A percentile compares a stretch with the other conserved stretches of the same genome.
phyloP scores from a whole-genome alignment of 2,113 vertebrate genomes.

The Uria lomvia region DNA sequence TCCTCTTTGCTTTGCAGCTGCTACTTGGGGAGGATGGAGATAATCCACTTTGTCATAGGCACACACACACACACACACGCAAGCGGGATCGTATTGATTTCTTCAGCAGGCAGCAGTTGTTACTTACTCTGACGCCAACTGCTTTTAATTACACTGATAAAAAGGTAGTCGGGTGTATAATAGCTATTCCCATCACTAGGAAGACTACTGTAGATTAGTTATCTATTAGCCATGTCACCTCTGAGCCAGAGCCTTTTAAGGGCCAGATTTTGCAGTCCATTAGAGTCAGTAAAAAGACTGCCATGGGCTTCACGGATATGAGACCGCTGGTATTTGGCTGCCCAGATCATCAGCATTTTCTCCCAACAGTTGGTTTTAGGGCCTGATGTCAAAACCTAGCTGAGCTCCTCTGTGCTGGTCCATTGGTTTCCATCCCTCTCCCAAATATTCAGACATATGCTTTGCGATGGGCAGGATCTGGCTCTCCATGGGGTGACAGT shows the following conservation, averaged over 20 bases:
- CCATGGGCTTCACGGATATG: fast-evolving
- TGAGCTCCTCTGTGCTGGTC: background rate
- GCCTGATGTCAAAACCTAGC: background rate
- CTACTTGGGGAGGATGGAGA: conserved; percentile 20
- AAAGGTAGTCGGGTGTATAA: background rate
- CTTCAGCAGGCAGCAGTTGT: background rate
- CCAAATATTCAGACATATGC: fast-evolving
- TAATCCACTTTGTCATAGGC: conserved; percentile 40
- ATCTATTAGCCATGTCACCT: fast-evolving
- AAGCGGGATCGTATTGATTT: background rate
- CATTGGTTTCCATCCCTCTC: background rate
- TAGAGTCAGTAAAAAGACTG: background rate
- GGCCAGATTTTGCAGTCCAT: background rate
- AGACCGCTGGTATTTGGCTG: background rate
- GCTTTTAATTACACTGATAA: background rate
- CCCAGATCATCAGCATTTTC: background rate
- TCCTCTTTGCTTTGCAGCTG: conserved; percentile 23
- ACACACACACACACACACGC: background rate
- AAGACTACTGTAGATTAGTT: background rate
- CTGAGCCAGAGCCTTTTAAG: background rate
- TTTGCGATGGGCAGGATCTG: background rate
- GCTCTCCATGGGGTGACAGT: background rate
- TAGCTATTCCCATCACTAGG: background rate
- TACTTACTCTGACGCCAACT: background rate
- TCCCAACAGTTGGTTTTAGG: background rate